Conservation (phyloP, 2,888 invertebrate genomes). For the Cantharis nigra region DNA sequence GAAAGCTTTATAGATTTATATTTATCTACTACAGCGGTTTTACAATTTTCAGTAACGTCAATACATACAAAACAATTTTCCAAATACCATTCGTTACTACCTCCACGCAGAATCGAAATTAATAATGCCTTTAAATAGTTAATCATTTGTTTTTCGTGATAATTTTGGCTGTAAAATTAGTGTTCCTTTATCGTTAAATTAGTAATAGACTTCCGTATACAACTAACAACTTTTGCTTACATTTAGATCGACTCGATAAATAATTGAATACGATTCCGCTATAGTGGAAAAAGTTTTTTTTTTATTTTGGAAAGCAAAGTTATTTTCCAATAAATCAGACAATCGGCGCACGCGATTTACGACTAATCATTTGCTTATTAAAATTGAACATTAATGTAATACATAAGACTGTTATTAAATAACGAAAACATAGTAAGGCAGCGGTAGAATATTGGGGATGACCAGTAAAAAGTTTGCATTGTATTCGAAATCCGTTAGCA, state of each 20-base stretch:
- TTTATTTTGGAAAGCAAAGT: constrained; percentile 7
- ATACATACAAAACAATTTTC: neutral
- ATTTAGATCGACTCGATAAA: constrained; percentile 9
- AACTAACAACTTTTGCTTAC: constrained; percentile 19
- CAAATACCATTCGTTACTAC: neutral
- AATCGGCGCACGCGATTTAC: constrained; percentile 33
- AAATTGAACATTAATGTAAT: constrained; percentile 33
- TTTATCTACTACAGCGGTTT: neutral
- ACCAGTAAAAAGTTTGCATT: constrained; percentile 35
- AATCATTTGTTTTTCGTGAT: neutral
- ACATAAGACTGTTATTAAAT: constrained; percentile 32
- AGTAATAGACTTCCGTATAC: constrained; percentile 9
- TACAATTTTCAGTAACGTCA: neutral
- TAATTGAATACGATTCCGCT: constrained; percentile 19
- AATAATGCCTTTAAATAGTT: neutral
- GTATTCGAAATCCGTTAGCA: constrained; percentile 37
- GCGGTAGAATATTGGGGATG: constrained; percentile 6
- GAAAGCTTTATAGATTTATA: neutral
- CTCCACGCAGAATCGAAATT: neutral
- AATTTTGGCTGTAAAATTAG: neutral
- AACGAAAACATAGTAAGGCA: constrained; percentile 28
- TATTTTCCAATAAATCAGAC: constrained; percentile 27
- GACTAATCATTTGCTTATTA: constrained; percentile 32
- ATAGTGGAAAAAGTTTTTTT: constrained; percentile 22
- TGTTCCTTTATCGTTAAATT: constrained; percentile 8